Percentiles rank a stretch among this genome's conserved stretches.
Evolutionary conservation across 2,113 vertebrate genomes (phyloP).

Genomic region (Eudorcas thomsonii): DNA sequence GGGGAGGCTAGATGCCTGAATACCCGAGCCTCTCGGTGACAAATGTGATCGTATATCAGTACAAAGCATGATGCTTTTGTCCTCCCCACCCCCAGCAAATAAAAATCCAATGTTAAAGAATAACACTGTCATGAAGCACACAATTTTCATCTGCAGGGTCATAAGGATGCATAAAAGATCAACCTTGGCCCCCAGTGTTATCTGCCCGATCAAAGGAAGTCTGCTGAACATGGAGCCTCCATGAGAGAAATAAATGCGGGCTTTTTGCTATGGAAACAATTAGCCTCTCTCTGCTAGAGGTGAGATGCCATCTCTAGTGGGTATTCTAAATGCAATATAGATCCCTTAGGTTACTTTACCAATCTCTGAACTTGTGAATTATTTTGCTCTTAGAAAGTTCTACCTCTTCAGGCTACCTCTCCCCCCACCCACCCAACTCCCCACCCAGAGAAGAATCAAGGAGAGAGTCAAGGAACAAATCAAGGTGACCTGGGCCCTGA

Average conservation of each 20-base stretch:
- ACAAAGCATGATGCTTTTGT: background rate
- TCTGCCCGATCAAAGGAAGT: background rate
- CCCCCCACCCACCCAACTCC: background rate
- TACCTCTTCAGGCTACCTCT: background rate
- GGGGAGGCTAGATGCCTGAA: background rate
- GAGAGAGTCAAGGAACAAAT: background rate
- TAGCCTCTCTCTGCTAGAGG: background rate
- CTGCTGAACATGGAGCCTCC: background rate
- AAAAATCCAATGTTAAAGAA: constrained; percentile 20
- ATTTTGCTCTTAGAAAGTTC: background rate
- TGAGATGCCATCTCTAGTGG: background rate
- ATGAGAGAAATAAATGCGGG: background rate
- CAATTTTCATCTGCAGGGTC: background rate
- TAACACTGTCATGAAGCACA: background rate
- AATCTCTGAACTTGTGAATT: constrained; percentile 16
- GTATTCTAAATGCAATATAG: constrained; percentile 6
- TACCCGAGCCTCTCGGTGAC: background rate
- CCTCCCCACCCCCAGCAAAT: background rate
- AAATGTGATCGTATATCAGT: background rate
- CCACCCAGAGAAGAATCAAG: background rate
- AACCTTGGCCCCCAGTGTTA: background rate
- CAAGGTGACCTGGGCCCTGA: background rate
- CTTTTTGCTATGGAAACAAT: background rate
- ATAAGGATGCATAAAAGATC: background rate
- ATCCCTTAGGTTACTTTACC: background rate